Percentiles rank a stretch among this genome's conserved stretches.
Evolutionary conservation across 2,888 invertebrate genomes (phyloP).

Genomic region (Pandemis corylana): DNA sequence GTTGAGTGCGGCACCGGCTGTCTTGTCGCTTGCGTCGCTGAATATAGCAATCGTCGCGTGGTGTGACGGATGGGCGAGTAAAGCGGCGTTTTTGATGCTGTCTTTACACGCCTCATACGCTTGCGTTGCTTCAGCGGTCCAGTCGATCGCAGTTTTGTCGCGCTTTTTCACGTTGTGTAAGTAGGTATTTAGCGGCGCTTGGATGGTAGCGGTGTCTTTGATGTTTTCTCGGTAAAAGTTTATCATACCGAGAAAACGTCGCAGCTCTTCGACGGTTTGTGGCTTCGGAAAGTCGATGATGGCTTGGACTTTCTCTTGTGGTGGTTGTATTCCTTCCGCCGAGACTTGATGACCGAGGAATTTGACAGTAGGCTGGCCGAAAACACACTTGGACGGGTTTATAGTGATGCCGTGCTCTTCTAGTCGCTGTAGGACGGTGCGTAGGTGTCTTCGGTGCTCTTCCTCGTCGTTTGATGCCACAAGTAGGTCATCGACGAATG

Average conservation of each 20-base stretch:
- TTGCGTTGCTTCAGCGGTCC: not conserved
- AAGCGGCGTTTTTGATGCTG: not conserved
- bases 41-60: not conserved
- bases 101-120: not conserved
- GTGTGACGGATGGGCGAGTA: not conserved
- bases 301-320: constrained; percentile 47
- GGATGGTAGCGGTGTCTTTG: constrained; percentile 51
- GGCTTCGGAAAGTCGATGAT: constrained; percentile 34
- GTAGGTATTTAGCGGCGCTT: constrained; percentile 45
- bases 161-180: not conserved
- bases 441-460: not conserved
- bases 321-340: constrained; percentile 46
- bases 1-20: not conserved
- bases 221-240: constrained; percentile 51
- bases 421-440: not conserved
- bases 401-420: not conserved
- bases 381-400: constrained; percentile 46
- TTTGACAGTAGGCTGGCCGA: constrained; percentile 44
- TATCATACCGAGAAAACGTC: constrained; percentile 45
- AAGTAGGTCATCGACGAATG: not conserved
- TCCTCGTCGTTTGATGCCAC: not conserved
- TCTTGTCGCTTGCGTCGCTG: not conserved
- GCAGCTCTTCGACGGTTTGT: constrained; percentile 32
- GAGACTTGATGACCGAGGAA: constrained; percentile 48
- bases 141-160: not conserved